These are phyloP conservation scores for Ambastaia sidthimunki DNA, from an alignment of 2,797 vertebrate species.

Conservation along the genomic window DNA sequence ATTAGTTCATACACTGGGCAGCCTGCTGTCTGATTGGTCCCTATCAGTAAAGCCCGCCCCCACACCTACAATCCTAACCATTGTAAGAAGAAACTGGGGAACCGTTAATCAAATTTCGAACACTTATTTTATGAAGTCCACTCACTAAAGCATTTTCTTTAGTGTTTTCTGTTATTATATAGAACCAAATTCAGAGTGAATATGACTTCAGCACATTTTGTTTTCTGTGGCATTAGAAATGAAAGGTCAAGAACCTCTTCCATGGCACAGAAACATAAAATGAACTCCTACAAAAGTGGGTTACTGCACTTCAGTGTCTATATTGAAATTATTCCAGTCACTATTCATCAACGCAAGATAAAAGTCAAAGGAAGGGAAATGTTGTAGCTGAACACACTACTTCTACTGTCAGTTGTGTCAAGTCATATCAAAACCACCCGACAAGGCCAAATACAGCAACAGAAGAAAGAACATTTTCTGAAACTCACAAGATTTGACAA, in stretches of 20 bases:
- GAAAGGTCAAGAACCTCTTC: slow-evolving; percentile 9
- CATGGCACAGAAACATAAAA: neutral
- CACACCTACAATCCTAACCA: too few relatives aligned
- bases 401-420: neutral
- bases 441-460: neutral
- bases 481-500: slow-evolving; percentile 6
- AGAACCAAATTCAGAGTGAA: neutral
- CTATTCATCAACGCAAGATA: neutral
- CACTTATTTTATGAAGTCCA: neutral
- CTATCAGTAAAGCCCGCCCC: too few relatives aligned
- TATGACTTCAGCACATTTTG: neutral
- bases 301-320: neutral
- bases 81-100: too few relatives aligned
- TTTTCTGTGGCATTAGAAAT: neutral
- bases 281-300: neutral
- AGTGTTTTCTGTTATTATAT: neutral
- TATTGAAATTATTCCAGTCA: slow-evolving; percentile 12
- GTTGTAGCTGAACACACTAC: neutral
- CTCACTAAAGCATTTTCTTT: neutral
- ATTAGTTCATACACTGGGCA: too few relatives aligned
- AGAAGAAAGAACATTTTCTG: neutral
- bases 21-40: too few relatives aligned
- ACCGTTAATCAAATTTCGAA: too few relatives aligned
- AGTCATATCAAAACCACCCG: slow-evolving; percentile 3
- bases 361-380: neutral